These are phyloP conservation scores for Caenorhabditis imperialis DNA, from an alignment of 2,888 invertebrate genomes.

Conservation along the genomic window DNA sequence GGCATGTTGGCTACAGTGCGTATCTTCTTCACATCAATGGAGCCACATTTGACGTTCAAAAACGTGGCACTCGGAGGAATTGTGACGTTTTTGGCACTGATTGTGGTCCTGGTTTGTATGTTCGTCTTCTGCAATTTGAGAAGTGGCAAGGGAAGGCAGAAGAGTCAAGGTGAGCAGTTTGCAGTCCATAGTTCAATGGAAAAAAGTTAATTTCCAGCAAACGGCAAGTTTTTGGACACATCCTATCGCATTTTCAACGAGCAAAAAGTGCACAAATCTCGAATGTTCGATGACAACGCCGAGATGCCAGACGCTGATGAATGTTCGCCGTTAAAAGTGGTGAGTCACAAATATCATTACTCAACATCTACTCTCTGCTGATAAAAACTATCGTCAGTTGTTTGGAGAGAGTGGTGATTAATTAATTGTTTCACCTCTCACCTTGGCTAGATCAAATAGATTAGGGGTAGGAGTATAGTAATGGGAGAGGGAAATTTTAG, in stretches of 20 bases:
- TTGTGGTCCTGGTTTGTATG: constrained; percentile 55
- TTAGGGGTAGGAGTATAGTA: too few species aligned
- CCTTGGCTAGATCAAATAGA: too few species aligned
- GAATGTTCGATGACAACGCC: constrained; percentile 49
- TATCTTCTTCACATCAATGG: constrained; percentile 35
- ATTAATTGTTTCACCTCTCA: too few species aligned
- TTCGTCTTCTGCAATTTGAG: constrained; percentile 61
- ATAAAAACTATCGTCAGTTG: too few species aligned
- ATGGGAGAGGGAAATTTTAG: too few species aligned
- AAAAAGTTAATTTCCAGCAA: constrained; percentile 46
- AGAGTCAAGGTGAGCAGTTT: constrained; percentile 43
- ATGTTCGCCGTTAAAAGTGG: constrained; percentile 61
- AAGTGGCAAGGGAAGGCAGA: constrained; percentile 26
- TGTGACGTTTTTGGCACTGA: constrained; percentile 32
- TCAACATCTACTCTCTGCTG: neutral
- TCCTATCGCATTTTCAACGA: constrained; percentile 71
- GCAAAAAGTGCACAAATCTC: constrained; percentile 66
- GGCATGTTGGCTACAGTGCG: constrained; percentile 43
- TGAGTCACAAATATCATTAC: constrained; percentile 39
- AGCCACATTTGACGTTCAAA: constrained; percentile 47
- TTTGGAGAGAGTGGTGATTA: neutral
- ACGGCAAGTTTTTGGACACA: constrained; percentile 69
- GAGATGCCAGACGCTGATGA: constrained; percentile 59
- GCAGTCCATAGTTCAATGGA: neutral
- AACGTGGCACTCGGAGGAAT: constrained; percentile 48